Evolutionary conservation across 2,888 invertebrate genomes (phyloP).

Genomic region (Torymus texanus): DNA sequence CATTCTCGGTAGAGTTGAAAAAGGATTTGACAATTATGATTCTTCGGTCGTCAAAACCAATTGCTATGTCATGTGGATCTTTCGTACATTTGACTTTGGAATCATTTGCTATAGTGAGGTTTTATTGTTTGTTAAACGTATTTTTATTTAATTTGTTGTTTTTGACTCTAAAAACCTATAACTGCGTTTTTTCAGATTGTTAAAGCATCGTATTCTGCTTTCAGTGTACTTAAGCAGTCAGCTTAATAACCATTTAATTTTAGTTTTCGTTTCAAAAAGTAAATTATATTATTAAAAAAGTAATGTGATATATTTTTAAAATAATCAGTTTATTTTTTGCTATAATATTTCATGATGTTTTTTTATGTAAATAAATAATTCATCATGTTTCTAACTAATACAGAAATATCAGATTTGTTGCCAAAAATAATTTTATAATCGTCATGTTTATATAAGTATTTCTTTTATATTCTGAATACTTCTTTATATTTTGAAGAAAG

Average conservation of each 20-base stretch:
- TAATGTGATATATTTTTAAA: neutral
- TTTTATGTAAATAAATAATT: too few species aligned
- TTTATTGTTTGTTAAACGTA: too few species aligned
- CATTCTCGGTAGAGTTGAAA: slow-evolving; percentile 18
- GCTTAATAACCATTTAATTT: neutral
- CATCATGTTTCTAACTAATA: too few species aligned
- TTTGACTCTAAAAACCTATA: neutral
- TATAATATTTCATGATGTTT: too few species aligned
- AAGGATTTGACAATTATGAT: slow-evolving; percentile 37
- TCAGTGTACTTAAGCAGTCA: slow-evolving; percentile 35
- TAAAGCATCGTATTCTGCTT: slow-evolving; percentile 40
- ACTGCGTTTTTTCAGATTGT: slow-evolving; percentile 40
- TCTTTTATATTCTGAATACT: too few species aligned
- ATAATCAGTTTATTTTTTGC: neutral
- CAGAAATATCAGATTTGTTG: too few species aligned
- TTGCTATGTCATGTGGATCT: slow-evolving; percentile 26
- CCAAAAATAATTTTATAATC: too few species aligned
- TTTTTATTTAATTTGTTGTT: neutral
- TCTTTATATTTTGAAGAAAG: too few species aligned
- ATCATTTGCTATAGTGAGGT: slow-evolving; percentile 32
- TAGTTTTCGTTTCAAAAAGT: too few species aligned
- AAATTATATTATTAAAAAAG: too few species aligned
- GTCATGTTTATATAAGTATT: too few species aligned
- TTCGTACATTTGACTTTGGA: slow-evolving; percentile 30
- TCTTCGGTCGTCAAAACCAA: slow-evolving; percentile 25